Evolutionary conservation across 2,113 vertebrate genomes (phyloP), one percentile per base, ranked within the genome.

Genomic region (Phyllostomus discolor): DNA sequence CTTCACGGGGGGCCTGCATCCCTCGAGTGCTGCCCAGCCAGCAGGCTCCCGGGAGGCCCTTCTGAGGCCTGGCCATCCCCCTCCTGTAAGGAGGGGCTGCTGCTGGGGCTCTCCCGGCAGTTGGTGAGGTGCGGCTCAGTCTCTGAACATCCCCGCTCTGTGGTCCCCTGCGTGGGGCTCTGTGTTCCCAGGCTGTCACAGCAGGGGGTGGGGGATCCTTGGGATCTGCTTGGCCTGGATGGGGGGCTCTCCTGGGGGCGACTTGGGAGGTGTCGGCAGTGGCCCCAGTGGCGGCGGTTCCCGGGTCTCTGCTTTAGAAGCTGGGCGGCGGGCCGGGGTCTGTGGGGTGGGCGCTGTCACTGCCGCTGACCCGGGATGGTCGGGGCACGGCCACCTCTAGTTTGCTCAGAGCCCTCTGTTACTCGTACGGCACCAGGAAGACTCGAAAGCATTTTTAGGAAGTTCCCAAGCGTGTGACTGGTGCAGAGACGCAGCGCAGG

Each of bases 131-230:
- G 43, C 10, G n/a, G 33, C 78, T 88, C 35, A 28, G 50, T 64
- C 80, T 82, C 33, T 9, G 64, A 14, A 5, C 6, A 20, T 22
- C 38, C 87, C 10, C 10, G 33, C 38, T 20, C 2, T 8, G 0
- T 4, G 43, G 28, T 5, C 17, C 22, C 46, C 38, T 0, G 0
- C 0, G 2, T 15, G 10, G 24, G 35, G 17, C 6, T 26, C 4
- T 9, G 16, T 33, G 64, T 35, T n/a, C 35, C 2, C 4, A 16
- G 38, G 35, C 69, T 35, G 26, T 50, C 66, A 12, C 3, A 15
- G 7, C 4, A 28, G 52, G 35, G 43, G 43, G 4, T 54, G 35
- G 17, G 17, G 66, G 19, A n/a, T 35, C 2, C 19, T 67, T 20
- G 14, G 31, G 24, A 16, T 62, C 59, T 62, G n/a, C 70, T 80